Base-by-base conservation (phyloP, 92 coral and sea anemone species). In the Nematostella vectensis region DNA sequence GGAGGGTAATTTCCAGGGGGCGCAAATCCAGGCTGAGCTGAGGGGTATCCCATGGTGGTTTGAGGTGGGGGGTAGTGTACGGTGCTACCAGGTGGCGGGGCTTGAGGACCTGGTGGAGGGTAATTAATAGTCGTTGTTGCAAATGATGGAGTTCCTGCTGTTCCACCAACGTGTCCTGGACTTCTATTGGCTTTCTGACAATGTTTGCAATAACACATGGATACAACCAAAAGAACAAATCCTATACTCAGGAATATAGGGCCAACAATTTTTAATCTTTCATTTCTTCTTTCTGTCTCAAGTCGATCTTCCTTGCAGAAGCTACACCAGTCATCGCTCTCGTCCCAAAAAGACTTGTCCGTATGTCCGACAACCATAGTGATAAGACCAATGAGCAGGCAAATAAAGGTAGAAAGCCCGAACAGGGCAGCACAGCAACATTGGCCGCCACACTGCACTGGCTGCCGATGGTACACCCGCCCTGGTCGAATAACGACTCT, bases 291-390 rank as follows among this genome's bases (percentile, higher is more conserved):
- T 25, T 55, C 50, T 10, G 80, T 77, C 17, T 23, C 29, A 9
- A 62, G 45, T 20, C 83, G 52, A 11, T 63, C 57, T 25, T 77
- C 81, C 11, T 55, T 65, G 42, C 91, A 82, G 42, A 71, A 77
- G 52, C 29, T 15, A 48, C 91, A 82, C 84, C 73, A 77, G 11
- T 71, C 83, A 25, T 59, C 61, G 22, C 65, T 65, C n/a, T 83
- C 72, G 3, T 64, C 57, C 85, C 81, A 77, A 48, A 71, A 71
- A 1, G 89, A 73, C 58, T 72, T 58, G 9, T 47, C 60, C 1
- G 81, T 62, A 29, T 71, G 66, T 10, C 91, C 91, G 47, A 78
- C 70, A 59, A 78, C 71, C 1, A 80, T 58, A 2, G 77, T 43
- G 13, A 72, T 78, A 16, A 77, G 61, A 2, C 91, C 91, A 25